Conservation (phyloP, 2,888 invertebrate species). For the Drosophila borealis region DNA sequence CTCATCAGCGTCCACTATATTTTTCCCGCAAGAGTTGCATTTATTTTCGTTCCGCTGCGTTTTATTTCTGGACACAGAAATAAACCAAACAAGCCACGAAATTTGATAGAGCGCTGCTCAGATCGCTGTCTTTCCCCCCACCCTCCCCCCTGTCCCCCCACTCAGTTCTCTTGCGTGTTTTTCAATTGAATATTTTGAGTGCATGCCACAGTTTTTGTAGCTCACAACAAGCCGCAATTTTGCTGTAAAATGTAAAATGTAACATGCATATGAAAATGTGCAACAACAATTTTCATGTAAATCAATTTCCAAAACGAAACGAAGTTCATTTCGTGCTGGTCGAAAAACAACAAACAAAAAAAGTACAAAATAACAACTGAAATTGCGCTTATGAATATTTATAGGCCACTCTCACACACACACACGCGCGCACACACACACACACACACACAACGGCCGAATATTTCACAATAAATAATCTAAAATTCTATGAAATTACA, state of each 20-base stretch:
- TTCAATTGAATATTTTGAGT: conserved; percentile 77
- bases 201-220: conserved; percentile 42
- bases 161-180: conserved; percentile 55
- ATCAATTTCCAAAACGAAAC: conserved; percentile 72
- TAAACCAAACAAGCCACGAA: conserved; percentile 50
- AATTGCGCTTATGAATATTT: conserved; percentile 78
- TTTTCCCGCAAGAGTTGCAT: conserved; percentile 53
- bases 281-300: conserved; percentile 70
- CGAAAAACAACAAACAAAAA: conserved; percentile 23
- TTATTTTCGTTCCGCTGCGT: conserved; percentile 57
- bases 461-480: conserved; percentile 72
- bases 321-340: conserved; percentile 65
- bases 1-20: not conserved
- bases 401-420: conserved; percentile 49
- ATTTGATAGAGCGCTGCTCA: not conserved
- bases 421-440: conserved; percentile 9
- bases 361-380: conserved; percentile 35
- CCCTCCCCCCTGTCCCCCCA: not conserved
- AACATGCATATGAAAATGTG: conserved; percentile 45
- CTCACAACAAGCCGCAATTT: conserved; percentile 42
- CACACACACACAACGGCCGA: conserved; percentile 7
- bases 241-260: conserved; percentile 30
- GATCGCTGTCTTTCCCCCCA: not conserved
- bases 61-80: conserved; percentile 31
- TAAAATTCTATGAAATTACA: conserved; percentile 78